Percentiles rank a stretch among this genome's conserved stretches.
Conservation (phyloP, 2,113 vertebrate genomes). For the Symphodus melops region DNA sequence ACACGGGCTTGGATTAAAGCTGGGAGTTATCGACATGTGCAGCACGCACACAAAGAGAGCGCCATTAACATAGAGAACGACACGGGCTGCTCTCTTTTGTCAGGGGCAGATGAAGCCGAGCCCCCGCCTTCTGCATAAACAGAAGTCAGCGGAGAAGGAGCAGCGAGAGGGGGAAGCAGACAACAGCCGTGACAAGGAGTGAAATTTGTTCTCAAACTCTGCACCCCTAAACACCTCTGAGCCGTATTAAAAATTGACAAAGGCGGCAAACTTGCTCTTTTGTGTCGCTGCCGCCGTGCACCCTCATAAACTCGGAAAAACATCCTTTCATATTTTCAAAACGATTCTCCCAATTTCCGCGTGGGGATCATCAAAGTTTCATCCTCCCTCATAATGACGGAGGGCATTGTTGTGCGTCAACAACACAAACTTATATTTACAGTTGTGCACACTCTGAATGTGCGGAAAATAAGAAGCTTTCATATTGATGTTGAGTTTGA, state of each 20-base stretch:
- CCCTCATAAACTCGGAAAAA: conserved; percentile 66
- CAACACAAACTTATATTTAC: conserved; percentile 57
- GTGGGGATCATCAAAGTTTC: conserved; percentile 54
- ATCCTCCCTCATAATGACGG: conserved; percentile 46
- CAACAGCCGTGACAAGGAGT: conserved; percentile 48
- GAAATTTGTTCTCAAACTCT: conserved; percentile 56
- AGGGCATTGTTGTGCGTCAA: conserved; percentile 30
- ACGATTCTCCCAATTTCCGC: conserved; percentile 35
- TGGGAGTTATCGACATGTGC: conserved; percentile 67
- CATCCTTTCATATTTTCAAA: conserved; percentile 61
- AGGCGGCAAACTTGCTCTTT: conserved; percentile 66
- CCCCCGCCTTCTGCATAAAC: conserved; percentile 66
- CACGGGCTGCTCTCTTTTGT: conserved; percentile 64
- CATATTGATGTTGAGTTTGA: conserved; percentile 50
- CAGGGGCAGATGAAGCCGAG: conserved; percentile 50
- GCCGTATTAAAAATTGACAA: conserved; percentile 70
- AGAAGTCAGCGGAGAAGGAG: conserved; percentile 57
- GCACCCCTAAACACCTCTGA: conserved; percentile 16
- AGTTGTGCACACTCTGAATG: conserved; percentile 44
- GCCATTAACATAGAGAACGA: conserved; percentile 78
- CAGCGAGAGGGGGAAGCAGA: conserved; percentile 50
- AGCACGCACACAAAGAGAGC: conserved; percentile 56
- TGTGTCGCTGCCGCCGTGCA: conserved; percentile 36
- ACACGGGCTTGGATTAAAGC: conserved; percentile 74
- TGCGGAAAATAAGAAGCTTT: conserved; percentile 22